Evolutionary conservation across 2,888 invertebrate species (phyloP).

Genomic region (Hoplodrina blanda): DNA sequence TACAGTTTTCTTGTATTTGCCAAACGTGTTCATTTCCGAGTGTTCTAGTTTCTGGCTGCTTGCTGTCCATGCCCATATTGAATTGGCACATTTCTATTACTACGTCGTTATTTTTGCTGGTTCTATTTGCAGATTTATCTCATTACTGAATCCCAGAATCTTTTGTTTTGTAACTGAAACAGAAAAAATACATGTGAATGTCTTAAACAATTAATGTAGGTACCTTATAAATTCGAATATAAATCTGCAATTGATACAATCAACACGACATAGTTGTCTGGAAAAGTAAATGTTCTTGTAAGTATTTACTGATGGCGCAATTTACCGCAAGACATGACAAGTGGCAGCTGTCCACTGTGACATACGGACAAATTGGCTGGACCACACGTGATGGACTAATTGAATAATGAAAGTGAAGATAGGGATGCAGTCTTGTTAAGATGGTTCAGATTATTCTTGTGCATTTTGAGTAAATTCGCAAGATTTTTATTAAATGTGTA

Average conservation of each 20-base stretch:
- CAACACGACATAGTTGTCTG: conserved; percentile 9
- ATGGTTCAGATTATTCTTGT: too few relatives aligned
- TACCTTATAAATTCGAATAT: not conserved
- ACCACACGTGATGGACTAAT: conserved; percentile 37
- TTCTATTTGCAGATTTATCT: conserved; percentile 10
- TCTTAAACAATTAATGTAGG: not conserved
- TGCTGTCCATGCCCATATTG: conserved; percentile 24
- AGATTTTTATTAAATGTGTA: too few relatives aligned
- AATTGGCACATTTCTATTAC: conserved; percentile 33
- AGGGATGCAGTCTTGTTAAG: conserved; percentile 10
- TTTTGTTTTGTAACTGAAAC: not conserved
- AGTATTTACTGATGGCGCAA: conserved; percentile 51
- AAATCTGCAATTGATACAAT: conserved; percentile 9
- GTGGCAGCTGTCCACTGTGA: conserved; percentile 65
- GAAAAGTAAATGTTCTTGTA: conserved; percentile 43
- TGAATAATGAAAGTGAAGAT: conserved; percentile 22
- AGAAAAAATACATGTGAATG: not conserved
- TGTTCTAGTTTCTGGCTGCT: conserved; percentile 52
- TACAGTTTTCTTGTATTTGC: conserved; percentile 54
- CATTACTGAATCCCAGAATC: not conserved
- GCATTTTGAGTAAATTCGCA: too few relatives aligned
- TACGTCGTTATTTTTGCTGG: not conserved
- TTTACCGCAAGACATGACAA: conserved; percentile 66
- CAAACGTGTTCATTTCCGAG: conserved; percentile 54
- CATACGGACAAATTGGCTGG: conserved; percentile 54